Percentiles rank a stretch among this genome's conserved stretches.
These are phyloP conservation scores for Tetramorium alpestre DNA, from an alignment of 1,140 invertebrate species.

Conservation along the genomic window DNA sequence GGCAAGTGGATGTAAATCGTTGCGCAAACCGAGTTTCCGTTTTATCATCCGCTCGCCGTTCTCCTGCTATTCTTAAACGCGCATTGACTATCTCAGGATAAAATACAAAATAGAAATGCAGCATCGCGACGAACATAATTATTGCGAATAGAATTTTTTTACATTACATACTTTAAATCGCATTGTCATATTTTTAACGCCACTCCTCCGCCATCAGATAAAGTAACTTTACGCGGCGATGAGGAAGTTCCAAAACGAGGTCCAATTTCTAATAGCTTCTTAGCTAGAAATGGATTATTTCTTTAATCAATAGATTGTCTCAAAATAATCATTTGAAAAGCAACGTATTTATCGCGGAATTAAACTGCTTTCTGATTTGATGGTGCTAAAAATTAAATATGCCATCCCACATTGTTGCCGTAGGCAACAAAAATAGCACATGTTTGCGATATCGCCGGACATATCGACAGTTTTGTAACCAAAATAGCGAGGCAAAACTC, in stretches of 20 bases:
- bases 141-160: neutral
- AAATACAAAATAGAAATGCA: slow-evolving; percentile 1
- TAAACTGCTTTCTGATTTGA: neutral
- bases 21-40: slow-evolving; percentile 35
- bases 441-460: neutral
- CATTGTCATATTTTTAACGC: slow-evolving; percentile 7
- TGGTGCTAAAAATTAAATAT: neutral
- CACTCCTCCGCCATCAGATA: neutral
- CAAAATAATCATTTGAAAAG: neutral
- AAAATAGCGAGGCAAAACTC: slow-evolving; percentile 17
- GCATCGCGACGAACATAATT: slow-evolving; percentile 6
- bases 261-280: neutral
- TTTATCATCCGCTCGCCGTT: neutral
- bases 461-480: slow-evolving; percentile 27
- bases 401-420: neutral
- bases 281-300: neutral
- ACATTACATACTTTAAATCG: neutral
- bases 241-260: neutral
- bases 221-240: neutral
- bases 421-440: neutral
- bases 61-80: slow-evolving; percentile 25
- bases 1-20: slow-evolving; percentile 45
- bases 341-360: neutral
- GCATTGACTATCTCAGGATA: slow-evolving; percentile 24
- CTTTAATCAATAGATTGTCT: neutral